phyloP scores from a whole-genome alignment of 2,888 invertebrate genomes.

The Unio delphinus region DNA sequence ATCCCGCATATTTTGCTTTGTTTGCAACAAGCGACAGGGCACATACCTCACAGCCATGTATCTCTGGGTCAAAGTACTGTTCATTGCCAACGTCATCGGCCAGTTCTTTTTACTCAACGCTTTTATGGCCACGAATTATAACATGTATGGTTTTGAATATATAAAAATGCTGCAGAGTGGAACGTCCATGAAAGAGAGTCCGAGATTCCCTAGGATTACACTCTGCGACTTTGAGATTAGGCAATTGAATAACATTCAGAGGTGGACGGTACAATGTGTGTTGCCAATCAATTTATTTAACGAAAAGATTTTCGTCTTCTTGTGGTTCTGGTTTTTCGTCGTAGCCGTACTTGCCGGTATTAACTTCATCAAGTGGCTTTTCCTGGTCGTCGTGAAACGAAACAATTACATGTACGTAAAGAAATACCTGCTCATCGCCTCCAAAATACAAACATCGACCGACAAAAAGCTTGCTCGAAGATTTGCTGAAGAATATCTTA shows the following conservation, averaged over 20 bases:
- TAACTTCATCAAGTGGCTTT: conserved; percentile 41
- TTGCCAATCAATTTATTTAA: conserved; percentile 56
- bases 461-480: conserved; percentile 41
- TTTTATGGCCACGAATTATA: conserved; percentile 52
- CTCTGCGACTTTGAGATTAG: conserved; percentile 57
- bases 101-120: conserved; percentile 58
- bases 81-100: conserved; percentile 47
- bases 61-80: conserved; percentile 45
- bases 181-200: conserved; percentile 19
- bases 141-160: conserved; percentile 50
- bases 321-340: conserved; percentile 58
- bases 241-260: conserved; percentile 51
- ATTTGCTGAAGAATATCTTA: conserved; percentile 48
- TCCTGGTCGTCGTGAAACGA: conserved; percentile 33
- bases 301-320: conserved; percentile 56
- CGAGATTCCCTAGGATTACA: conserved; percentile 46
- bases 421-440: conserved; percentile 43
- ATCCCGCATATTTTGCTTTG: conserved; percentile 39
- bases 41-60: conserved; percentile 54
- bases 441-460: conserved; percentile 25
- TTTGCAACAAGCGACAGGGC: conserved; percentile 53
- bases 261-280: conserved; percentile 51
- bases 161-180: conserved; percentile 12
- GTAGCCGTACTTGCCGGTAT: conserved; percentile 29
- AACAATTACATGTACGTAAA: conserved; percentile 43